These are phyloP conservation scores for Sphenodon punctatus DNA, from an alignment of 2,797 vertebrate species.

Conservation along the genomic window DNA sequence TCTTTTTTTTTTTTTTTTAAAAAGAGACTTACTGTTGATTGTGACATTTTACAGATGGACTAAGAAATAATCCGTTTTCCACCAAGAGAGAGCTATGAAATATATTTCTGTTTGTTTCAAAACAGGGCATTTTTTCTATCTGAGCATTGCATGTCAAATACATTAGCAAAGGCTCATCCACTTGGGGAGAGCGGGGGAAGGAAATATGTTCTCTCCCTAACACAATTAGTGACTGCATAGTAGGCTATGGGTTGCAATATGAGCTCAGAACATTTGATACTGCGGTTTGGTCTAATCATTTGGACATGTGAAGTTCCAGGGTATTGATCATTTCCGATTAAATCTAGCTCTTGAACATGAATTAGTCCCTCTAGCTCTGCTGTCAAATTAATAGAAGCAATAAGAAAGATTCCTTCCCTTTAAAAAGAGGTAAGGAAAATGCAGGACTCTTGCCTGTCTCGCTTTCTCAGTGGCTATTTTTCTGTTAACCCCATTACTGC, in stretches of 20 bases:
- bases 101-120: not conserved
- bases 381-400: conserved; percentile 56
- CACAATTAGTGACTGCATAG: conserved; percentile 29
- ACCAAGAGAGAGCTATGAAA: not conserved
- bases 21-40: not conserved
- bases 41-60: not conserved
- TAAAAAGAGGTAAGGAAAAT: conserved; percentile 40
- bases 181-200: not conserved
- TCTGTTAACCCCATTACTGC: not conserved
- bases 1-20: no score
- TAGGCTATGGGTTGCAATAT: not conserved
- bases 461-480: not conserved
- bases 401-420: conserved; percentile 54
- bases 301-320: conserved; percentile 53
- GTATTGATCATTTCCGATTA: conserved; percentile 69
- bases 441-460: not conserved
- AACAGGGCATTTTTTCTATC: not conserved
- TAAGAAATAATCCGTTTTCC: not conserved
- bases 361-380: conserved; percentile 56
- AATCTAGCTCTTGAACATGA: conserved; percentile 56
- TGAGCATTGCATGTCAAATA: conserved; percentile 1
- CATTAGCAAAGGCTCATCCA: not conserved
- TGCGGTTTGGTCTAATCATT: conserved; percentile 47
- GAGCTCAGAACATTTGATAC: conserved; percentile 23
- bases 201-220: not conserved